phyloP scores from a whole-genome alignment of 37 sponge, comb jelly and placozoan species.

The Beroe forskalii region DNA sequence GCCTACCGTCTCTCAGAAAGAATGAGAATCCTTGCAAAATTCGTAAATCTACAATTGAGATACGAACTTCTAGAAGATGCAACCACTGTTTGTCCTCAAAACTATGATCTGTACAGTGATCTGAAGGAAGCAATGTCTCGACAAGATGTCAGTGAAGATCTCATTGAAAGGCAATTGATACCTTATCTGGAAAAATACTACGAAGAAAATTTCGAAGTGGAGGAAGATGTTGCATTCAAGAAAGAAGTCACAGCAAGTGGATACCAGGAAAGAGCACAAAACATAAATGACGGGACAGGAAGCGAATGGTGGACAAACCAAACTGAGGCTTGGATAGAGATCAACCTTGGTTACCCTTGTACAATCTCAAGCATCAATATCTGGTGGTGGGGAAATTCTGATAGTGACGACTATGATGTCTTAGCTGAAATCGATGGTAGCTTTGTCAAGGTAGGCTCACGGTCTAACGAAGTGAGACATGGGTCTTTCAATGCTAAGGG shows the following conservation, averaged over 20 bases:
- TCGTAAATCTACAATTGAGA: not conserved
- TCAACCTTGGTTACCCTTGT: not conserved
- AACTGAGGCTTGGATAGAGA: not conserved
- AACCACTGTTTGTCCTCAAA: constrained; percentile 1
- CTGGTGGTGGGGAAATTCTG: not conserved
- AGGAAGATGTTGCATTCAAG: not conserved
- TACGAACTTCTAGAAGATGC: not conserved
- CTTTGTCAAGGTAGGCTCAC: not conserved
- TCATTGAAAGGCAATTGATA: not conserved
- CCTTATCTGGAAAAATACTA: not conserved
- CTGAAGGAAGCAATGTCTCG: not conserved
- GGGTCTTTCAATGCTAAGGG: not conserved
- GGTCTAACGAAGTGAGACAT: not conserved
- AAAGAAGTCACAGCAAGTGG: not conserved
- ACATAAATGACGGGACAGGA: no score
- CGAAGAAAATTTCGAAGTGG: not conserved
- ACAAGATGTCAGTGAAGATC: not conserved
- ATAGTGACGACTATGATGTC: not conserved
- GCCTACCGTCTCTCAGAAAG: not conserved
- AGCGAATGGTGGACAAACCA: no score
- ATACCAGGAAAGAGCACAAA: no score
- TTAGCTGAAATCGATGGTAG: not conserved
- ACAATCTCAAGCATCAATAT: not conserved
- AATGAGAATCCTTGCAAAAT: not conserved
- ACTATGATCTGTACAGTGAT: not conserved